Conservation (phyloP, 2,797 vertebrate genomes). For the Benthosema pterotum region DNA sequence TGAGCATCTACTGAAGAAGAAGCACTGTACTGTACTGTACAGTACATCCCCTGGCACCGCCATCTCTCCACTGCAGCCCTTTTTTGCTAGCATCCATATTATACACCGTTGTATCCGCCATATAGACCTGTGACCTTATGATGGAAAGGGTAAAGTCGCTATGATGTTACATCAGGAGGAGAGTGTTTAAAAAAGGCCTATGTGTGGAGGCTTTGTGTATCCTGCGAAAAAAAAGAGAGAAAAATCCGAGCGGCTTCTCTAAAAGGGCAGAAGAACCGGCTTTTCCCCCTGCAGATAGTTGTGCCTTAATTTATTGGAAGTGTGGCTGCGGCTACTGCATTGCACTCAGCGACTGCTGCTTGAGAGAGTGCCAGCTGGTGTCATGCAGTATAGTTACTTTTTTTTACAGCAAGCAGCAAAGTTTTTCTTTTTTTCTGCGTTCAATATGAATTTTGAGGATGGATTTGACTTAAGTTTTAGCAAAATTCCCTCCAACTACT, state of each 20-base stretch:
- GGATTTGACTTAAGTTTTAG: background rate
- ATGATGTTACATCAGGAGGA: slow-evolving; percentile 35
- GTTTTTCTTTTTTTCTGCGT: too few species aligned
- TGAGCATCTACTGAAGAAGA: slow-evolving; percentile 57
- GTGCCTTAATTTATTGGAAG: slow-evolving; percentile 56
- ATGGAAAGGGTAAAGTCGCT: slow-evolving; percentile 76
- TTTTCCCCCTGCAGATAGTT: slow-evolving; percentile 44
- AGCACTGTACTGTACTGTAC: slow-evolving; percentile 48
- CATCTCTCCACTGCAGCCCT: slow-evolving; percentile 56
- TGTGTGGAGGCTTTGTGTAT: slow-evolving; percentile 13
- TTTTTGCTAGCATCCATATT: slow-evolving; percentile 29
- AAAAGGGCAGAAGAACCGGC: slow-evolving; percentile 32
- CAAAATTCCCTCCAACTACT: slow-evolving; percentile 1
- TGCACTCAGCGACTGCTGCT: slow-evolving; percentile 44
- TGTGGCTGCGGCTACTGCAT: slow-evolving; percentile 55
- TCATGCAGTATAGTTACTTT: slow-evolving; percentile 22
- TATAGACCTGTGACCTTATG: slow-evolving; percentile 75
- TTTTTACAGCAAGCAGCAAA: slow-evolving; percentile 47
- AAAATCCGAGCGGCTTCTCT: slow-evolving; percentile 31
- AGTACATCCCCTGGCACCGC: slow-evolving; percentile 26
- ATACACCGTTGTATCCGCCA: background rate
- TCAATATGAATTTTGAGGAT: background rate
- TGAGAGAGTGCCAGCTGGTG: slow-evolving; percentile 41
- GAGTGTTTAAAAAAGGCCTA: slow-evolving; percentile 32
- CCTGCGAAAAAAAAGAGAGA: slow-evolving; percentile 10